These are phyloP conservation scores for Drosophila kokeensis DNA, from an alignment of 2,888 invertebrate genomes.

Conservation along the genomic window DNA sequence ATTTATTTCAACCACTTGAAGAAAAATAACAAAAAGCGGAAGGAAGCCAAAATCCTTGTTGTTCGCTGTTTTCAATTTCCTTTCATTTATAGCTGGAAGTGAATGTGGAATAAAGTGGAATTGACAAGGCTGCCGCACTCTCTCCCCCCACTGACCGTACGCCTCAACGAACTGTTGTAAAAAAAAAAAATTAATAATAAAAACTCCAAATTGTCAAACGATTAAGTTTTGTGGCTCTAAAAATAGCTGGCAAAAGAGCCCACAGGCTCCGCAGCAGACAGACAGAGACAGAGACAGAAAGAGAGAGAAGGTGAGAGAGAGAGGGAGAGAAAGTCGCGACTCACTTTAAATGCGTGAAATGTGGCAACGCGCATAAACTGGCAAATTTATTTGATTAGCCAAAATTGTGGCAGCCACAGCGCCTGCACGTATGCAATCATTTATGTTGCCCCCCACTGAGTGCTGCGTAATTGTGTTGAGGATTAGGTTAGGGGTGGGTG, in stretches of 20 bases:
- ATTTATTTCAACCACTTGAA: not conserved
- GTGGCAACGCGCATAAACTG: conserved; percentile 62
- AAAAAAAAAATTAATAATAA: not conserved
- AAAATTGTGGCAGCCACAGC: conserved; percentile 26
- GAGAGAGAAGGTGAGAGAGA: not conserved
- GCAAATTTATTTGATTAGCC: conserved; percentile 67
- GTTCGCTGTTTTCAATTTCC: conserved; percentile 1
- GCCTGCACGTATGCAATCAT: conserved; percentile 63
- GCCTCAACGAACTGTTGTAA: conserved; percentile 22
- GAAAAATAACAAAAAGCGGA: not conserved
- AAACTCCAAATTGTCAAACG: conserved; percentile 49
- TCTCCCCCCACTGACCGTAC: not conserved
- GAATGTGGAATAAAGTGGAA: not conserved
- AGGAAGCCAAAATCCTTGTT: not conserved
- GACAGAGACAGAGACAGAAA: not conserved
- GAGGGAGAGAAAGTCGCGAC: not conserved
- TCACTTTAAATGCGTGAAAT: conserved; percentile 65
- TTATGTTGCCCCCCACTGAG: conserved; percentile 28
- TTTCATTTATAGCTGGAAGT: not conserved
- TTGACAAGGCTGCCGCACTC: not conserved
- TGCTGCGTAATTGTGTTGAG: conserved; percentile 47
- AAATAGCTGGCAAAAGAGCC: conserved; percentile 32
- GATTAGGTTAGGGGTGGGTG: too few species aligned
- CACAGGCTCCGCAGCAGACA: not conserved
- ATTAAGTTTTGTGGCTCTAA: conserved; percentile 54